These are phyloP conservation scores for Erebia ligea DNA, from an alignment of 2,888 invertebrate species.

Conservation along the genomic window DNA sequence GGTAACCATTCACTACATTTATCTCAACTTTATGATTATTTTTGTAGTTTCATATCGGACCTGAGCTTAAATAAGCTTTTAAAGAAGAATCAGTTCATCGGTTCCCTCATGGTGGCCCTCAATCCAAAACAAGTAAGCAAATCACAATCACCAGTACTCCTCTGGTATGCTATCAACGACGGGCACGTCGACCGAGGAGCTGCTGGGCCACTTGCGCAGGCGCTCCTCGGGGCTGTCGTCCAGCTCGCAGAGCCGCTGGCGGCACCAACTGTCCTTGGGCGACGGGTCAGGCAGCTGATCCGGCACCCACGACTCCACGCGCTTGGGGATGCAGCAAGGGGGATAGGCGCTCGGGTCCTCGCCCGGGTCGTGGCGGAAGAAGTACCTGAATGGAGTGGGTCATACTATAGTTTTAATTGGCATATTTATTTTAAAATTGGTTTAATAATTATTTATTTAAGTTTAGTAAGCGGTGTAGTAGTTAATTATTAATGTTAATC, in stretches of 20 bases:
- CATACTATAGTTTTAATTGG: too few species aligned
- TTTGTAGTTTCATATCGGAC: too few species aligned
- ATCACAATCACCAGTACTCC: slow-evolving; percentile 59
- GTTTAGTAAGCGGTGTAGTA: too few species aligned
- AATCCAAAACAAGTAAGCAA: too few species aligned
- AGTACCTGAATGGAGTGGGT: slow-evolving; percentile 55
- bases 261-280: slow-evolving; percentile 69
- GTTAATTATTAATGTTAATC: too few species aligned
- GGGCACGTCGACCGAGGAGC: slow-evolving; percentile 57
- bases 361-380: slow-evolving; percentile 76
- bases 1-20: too few species aligned
- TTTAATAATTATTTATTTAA: too few species aligned
- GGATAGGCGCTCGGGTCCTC: slow-evolving; percentile 70
- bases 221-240: slow-evolving; percentile 56
- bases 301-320: slow-evolving; percentile 67
- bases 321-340: slow-evolving; percentile 67
- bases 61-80: too few species aligned
- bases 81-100: too few species aligned
- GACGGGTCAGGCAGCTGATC: slow-evolving; percentile 67
- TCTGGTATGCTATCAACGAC: slow-evolving; percentile 62
- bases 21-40: too few species aligned
- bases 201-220: slow-evolving; percentile 52
- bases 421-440: too few species aligned
- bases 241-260: slow-evolving; percentile 54
- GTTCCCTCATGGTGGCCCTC: too few species aligned